Conservation (phyloP, 92 coral and sea anemone genomes). For the Bergia puertoricense region DNA sequence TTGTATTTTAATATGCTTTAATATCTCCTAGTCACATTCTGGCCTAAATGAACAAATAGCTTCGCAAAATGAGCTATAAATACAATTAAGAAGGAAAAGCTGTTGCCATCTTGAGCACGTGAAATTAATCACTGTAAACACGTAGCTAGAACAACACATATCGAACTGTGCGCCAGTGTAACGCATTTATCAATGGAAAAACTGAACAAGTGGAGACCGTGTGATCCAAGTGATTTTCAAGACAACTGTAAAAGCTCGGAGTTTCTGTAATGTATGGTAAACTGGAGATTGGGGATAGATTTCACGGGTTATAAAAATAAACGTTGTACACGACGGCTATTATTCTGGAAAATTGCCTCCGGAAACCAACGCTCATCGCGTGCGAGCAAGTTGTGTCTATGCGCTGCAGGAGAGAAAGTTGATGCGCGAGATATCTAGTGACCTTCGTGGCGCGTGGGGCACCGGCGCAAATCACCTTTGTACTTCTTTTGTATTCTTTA, state of each 20-base stretch:
- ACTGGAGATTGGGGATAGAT: neutral
- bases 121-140: conserved; percentile 4
- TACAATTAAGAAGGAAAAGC: conserved; percentile 29
- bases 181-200: neutral
- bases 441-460: neutral
- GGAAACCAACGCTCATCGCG: conserved; percentile 50
- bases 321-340: conserved; percentile 1
- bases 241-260: neutral
- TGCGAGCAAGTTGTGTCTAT: conserved; percentile 39
- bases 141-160: neutral
- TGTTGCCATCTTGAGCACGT: conserved; percentile 35
- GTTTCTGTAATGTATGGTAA: neutral
- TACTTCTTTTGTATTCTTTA: neutral
- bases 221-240: neutral
- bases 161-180: neutral
- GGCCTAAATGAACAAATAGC: conserved; percentile 14
- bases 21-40: neutral
- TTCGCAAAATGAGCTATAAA: neutral
- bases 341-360: conserved; percentile 37
- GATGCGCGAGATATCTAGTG: conserved; percentile 1
- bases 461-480: neutral
- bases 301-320: conserved; percentile 21
- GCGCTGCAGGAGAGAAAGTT: conserved; percentile 36
- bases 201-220: neutral
- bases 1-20: neutral